phyloP scores from a whole-genome alignment of 2,113 vertebrate genomes.

The Bubo bubo region DNA sequence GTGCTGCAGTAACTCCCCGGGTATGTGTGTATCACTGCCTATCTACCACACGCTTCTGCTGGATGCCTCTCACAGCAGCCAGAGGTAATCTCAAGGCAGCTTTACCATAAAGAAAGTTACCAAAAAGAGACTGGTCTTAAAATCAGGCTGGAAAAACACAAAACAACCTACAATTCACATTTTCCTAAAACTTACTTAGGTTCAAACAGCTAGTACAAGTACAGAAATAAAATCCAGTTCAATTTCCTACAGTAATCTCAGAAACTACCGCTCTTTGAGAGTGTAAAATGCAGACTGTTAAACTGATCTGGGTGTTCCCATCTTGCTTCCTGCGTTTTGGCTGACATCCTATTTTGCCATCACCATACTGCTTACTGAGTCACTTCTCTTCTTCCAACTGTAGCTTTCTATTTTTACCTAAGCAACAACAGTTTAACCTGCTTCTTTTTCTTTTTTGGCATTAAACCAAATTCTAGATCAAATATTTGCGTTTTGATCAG shows the following conservation, averaged over 20 bases:
- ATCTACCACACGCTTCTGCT: background rate
- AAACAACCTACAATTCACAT: background rate
- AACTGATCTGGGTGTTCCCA: constrained; percentile 65
- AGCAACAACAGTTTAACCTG: constrained; percentile 18
- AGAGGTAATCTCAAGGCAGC: background rate
- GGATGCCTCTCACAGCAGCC: background rate
- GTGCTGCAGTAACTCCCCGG: background rate
- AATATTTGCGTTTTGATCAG: background rate
- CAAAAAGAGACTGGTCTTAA: background rate
- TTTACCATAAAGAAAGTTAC: background rate
- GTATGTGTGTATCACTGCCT: fast-evolving
- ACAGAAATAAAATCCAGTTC: background rate
- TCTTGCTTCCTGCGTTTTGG: constrained; percentile 53
- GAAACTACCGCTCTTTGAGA: background rate
- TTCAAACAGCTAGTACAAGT: background rate
- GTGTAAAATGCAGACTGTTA: background rate
- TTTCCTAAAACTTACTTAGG: background rate
- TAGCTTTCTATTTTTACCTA: constrained; percentile 58
- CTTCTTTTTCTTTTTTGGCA: background rate
- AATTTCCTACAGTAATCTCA: background rate
- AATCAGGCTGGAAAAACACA: background rate
- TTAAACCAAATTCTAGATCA: background rate
- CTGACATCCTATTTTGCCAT: constrained; percentile 60
- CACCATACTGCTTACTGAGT: constrained; percentile 50
- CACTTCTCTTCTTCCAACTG: constrained; percentile 38